A percentile compares a stretch with the other conserved stretches of the same genome.
These are phyloP conservation scores for Pachyuromys duprasi DNA, from an alignment of 2,797 vertebrate species.

Conservation along the genomic window DNA sequence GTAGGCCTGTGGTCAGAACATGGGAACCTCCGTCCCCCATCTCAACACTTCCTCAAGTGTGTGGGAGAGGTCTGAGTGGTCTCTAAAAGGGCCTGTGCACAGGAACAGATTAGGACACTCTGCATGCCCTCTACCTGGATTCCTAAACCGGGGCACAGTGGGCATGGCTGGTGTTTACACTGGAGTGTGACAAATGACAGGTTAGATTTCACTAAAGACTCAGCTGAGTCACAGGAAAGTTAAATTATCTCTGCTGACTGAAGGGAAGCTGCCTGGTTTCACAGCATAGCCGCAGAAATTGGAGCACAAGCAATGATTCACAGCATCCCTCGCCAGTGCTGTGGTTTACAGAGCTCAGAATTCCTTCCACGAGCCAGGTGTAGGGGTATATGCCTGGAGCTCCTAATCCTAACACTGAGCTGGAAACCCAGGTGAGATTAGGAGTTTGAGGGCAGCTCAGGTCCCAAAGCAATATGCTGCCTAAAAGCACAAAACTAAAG, in stretches of 20 bases:
- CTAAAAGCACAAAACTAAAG: background rate
- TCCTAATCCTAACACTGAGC: background rate
- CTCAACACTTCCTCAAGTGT: too few relatives aligned
- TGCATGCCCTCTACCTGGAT: background rate
- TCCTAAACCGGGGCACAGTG: too few relatives aligned
- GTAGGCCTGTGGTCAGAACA: rapidly evolving
- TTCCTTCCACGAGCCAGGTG: rapidly evolving
- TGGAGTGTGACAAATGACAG: background rate
- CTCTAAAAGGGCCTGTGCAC: too few relatives aligned
- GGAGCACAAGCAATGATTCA: background rate
- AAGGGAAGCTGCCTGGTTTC: background rate
- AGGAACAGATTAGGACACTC: rapidly evolving
- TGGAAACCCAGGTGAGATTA: background rate
- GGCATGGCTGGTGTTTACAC: background rate
- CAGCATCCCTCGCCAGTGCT: background rate
- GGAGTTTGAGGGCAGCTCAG: background rate
- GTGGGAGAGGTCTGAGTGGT: too few relatives aligned
- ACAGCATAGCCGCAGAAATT: background rate
- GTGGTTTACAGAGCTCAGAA: too few relatives aligned
- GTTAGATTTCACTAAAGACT: background rate
- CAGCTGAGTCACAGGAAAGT: background rate
- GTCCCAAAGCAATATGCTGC: too few relatives aligned
- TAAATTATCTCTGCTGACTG: background rate
- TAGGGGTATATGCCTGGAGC: background rate
- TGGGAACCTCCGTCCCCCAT: rapidly evolving